phyloP scores from a whole-genome alignment of 1,140 invertebrate genomes.

The Tetramorium simillimum region DNA sequence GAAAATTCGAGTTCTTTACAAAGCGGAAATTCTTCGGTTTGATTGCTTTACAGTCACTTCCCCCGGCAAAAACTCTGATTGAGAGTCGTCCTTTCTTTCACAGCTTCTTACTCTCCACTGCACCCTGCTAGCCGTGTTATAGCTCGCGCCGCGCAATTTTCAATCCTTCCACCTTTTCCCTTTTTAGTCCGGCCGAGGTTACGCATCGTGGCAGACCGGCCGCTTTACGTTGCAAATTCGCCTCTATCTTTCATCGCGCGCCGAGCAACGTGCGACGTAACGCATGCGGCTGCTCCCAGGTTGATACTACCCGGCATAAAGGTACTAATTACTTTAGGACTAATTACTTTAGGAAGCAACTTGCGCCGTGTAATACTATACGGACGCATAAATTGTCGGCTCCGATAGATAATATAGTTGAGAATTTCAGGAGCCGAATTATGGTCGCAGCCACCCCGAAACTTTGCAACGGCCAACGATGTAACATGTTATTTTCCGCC shows the following conservation, averaged over 20 bases:
- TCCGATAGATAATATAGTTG: conserved; percentile 65
- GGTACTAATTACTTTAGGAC: conserved; percentile 71
- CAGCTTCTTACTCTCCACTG: neutral
- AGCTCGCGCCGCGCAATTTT: conserved; percentile 12
- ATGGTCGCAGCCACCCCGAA: conserved; percentile 11
- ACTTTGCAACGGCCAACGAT: neutral
- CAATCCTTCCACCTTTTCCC: neutral
- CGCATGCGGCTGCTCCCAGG: conserved; percentile 56
- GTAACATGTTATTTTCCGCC: conserved; percentile 13
- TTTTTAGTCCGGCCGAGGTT: conserved; percentile 23
- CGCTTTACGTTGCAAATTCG: conserved; percentile 37
- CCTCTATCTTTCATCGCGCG: conserved; percentile 36
- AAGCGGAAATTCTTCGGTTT: conserved; percentile 20
- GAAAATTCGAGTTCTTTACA: conserved; percentile 72
- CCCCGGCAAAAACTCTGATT: neutral
- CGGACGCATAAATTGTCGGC: conserved; percentile 63
- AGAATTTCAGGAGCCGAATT: conserved; percentile 62
- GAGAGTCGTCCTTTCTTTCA: neutral
- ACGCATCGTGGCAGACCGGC: neutral
- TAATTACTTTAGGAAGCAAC: conserved; percentile 70
- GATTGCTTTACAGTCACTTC: conserved; percentile 27
- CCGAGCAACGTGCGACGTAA: conserved; percentile 50
- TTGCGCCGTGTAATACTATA: conserved; percentile 64
- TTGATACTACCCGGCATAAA: conserved; percentile 67
- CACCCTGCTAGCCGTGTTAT: neutral